Conservation (phyloP, 2,797 vertebrate genomes). For the Helostoma temminkii region DNA sequence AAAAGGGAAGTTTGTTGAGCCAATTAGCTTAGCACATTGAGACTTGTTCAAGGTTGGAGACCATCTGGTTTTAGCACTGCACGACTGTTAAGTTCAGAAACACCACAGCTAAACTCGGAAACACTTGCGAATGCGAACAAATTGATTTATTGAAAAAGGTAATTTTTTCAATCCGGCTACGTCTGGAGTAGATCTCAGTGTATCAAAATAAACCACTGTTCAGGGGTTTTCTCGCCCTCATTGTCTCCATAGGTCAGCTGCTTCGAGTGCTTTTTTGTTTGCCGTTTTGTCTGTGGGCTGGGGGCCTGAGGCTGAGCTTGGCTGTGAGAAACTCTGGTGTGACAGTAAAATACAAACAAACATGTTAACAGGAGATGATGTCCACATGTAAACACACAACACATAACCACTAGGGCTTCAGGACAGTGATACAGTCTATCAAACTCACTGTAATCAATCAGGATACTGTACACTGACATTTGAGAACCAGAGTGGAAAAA, state of each 20-base stretch:
- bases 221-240: not conserved
- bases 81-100: too few relatives aligned
- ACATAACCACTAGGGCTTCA: conserved; percentile 10
- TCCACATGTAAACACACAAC: conserved; percentile 48
- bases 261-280: not conserved
- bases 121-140: not conserved
- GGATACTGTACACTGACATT: conserved; percentile 25
- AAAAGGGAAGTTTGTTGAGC: too few relatives aligned
- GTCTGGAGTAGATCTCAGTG: not conserved
- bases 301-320: conserved; percentile 37
- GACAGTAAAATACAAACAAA: conserved; percentile 58
- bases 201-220: not conserved
- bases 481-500: conserved; percentile 28
- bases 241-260: not conserved
- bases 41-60: too few relatives aligned
- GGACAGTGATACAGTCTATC: conserved; percentile 38
- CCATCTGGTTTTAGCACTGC: too few relatives aligned
- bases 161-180: not conserved
- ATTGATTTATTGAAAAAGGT: not conserved
- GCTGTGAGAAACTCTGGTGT: conserved; percentile 64
- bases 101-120: too few relatives aligned
- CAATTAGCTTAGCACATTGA: too few relatives aligned
- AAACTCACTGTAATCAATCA: conserved; percentile 36
- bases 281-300: not conserved
- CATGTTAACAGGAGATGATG: conserved; percentile 52